phyloP scores from a whole-genome alignment of 2,888 invertebrate genomes.

The Sympetrum striolatum region DNA sequence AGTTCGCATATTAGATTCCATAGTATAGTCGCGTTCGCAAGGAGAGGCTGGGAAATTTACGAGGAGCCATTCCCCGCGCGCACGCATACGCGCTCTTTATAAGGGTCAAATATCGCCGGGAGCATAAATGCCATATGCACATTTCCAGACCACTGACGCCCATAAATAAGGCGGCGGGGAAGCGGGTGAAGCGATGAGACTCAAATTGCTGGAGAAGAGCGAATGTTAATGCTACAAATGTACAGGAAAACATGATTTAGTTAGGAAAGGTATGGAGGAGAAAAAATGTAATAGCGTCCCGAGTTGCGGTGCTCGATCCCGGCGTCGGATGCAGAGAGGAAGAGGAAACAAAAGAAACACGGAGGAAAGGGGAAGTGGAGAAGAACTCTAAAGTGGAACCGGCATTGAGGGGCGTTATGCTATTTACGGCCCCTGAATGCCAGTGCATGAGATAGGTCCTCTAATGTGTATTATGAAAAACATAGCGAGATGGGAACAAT shows the following conservation, averaged over 20 bases:
- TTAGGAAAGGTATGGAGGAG: background rate
- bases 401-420: background rate
- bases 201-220: constrained; percentile 17
- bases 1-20: constrained; percentile 15
- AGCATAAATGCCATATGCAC: constrained; percentile 38
- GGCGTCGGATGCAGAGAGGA: background rate
- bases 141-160: constrained; percentile 27
- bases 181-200: constrained; percentile 36
- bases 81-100: background rate
- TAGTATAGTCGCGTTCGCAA: background rate
- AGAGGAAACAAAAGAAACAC: background rate
- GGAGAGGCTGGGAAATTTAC: constrained; percentile 4
- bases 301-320: background rate
- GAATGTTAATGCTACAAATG: constrained; percentile 35
- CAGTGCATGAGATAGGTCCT: background rate
- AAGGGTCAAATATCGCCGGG: constrained; percentile 30
- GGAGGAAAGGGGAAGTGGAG: background rate
- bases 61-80: background rate
- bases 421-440: background rate
- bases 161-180: constrained; percentile 25
- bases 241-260: background rate
- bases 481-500: background rate
- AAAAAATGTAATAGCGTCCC: background rate
- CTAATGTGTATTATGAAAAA: background rate
- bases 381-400: background rate